These are phyloP conservation scores for Lagodon rhomboides DNA, from an alignment of 2,797 vertebrate species.

Conservation along the genomic window DNA sequence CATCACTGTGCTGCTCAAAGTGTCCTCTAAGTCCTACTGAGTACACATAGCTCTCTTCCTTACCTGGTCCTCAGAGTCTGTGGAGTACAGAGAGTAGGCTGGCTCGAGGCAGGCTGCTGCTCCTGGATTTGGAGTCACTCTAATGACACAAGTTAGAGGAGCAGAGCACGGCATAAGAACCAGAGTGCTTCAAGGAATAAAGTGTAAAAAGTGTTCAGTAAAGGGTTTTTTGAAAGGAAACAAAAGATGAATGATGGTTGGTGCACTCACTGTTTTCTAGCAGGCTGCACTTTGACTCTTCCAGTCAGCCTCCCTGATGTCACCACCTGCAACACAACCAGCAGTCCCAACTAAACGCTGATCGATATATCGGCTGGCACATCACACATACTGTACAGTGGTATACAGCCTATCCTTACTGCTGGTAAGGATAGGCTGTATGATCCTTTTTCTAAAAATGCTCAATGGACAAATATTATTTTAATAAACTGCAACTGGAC, in stretches of 20 bases:
- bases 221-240: background rate
- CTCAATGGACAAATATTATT: background rate
- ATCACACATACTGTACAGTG: too few species aligned
- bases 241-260: background rate
- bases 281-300: constrained; percentile 65
- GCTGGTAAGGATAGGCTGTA: background rate
- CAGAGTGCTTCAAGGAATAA: background rate
- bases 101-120: constrained; percentile 72
- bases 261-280: constrained; percentile 84
- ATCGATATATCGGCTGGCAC: background rate
- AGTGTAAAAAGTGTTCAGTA: background rate
- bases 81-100: constrained; percentile 86
- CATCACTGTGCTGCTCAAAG: background rate
- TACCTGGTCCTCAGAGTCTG: constrained; percentile 92
- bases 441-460: background rate
- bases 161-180: background rate
- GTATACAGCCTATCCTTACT: too few species aligned
- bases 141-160: constrained; percentile 7
- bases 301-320: constrained; percentile 89
- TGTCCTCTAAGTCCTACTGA: background rate
- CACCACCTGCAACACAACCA: constrained; percentile 79
- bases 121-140: constrained; percentile 58
- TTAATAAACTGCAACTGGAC: background rate
- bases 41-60: background rate
- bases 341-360: background rate